phyloP scores from a whole-genome alignment of 2,797 vertebrate species.

The Smutsia temminckii region DNA sequence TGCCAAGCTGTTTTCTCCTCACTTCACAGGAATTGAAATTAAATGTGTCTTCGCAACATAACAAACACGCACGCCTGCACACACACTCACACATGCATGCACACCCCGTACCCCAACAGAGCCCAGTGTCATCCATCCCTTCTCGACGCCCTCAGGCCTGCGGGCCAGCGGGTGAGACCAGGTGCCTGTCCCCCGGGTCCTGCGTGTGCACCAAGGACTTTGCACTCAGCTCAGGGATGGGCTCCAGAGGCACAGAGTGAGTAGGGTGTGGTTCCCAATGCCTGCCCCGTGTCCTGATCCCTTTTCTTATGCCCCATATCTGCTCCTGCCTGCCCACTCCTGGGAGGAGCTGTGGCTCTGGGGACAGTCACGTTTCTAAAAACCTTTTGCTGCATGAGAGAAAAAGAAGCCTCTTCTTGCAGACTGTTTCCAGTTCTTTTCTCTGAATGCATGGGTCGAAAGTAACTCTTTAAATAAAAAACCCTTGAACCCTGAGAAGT shows the following conservation, averaged over 20 bases:
- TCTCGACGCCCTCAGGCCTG: neutral
- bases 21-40: neutral
- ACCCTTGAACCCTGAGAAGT: fast-evolving
- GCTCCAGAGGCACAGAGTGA: neutral
- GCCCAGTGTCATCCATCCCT: neutral
- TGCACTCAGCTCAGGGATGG: neutral
- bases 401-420: neutral
- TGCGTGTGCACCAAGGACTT: neutral
- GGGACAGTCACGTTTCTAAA: neutral
- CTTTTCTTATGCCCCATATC: too few species aligned
- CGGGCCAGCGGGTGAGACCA: neutral
- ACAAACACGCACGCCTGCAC: neutral
- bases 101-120: neutral
- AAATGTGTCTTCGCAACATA: neutral
- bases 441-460: neutral
- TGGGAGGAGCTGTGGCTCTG: neutral
- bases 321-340: neutral
- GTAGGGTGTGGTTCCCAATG: too few species aligned
- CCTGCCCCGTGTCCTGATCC: fast-evolving
- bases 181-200: neutral
- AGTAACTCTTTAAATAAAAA: neutral
- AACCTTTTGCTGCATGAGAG: neutral
- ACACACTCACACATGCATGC: neutral
- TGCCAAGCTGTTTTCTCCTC: neutral
- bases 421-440: neutral